These are phyloP conservation scores for Myotis yumanensis DNA, from an alignment of 2,113 vertebrate genomes.

Conservation along the genomic window DNA sequence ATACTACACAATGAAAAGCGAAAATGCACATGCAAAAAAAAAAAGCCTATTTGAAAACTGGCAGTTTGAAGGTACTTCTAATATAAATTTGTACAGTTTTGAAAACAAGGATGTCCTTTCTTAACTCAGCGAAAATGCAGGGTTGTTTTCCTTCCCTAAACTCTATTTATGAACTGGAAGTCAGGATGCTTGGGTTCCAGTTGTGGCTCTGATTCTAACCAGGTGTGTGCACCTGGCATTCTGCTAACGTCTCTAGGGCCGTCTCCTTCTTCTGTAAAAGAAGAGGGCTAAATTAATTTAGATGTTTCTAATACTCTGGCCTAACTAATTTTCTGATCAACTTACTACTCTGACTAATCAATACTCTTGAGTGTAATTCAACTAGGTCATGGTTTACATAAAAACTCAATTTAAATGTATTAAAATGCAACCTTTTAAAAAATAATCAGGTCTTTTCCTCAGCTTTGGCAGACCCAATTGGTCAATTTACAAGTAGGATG, in stretches of 20 bases:
- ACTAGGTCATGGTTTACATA: conserved; percentile 15
- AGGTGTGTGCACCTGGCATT: not conserved
- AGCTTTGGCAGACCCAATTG: not conserved
- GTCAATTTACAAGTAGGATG: conserved; percentile 1
- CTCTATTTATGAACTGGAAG: not conserved
- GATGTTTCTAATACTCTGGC: conserved; percentile 14
- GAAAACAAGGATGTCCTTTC: conserved; percentile 26
- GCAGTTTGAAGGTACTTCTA: conserved; percentile 20
- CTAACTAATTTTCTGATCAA: conserved; percentile 48
- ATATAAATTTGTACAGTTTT: not conserved
- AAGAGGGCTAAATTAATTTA: not conserved
- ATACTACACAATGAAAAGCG: conserved; percentile 31
- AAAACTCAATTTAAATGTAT: conserved; percentile 31
- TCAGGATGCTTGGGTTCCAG: not conserved
- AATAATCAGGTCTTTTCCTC: not conserved
- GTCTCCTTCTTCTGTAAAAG: not conserved
- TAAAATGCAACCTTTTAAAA: conserved; percentile 46
- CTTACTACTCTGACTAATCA: conserved; percentile 32
- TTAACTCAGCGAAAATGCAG: not conserved
- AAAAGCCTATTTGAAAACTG: conserved; percentile 14
- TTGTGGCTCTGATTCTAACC: not conserved
- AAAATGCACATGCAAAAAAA: conserved; percentile 1
- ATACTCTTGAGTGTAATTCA: conserved; percentile 43
- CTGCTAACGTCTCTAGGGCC: not conserved
- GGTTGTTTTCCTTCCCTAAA: not conserved